Conservation (phyloP, 53 echinoderm and acorn worm species). For the Astropecten irregularis region DNA sequence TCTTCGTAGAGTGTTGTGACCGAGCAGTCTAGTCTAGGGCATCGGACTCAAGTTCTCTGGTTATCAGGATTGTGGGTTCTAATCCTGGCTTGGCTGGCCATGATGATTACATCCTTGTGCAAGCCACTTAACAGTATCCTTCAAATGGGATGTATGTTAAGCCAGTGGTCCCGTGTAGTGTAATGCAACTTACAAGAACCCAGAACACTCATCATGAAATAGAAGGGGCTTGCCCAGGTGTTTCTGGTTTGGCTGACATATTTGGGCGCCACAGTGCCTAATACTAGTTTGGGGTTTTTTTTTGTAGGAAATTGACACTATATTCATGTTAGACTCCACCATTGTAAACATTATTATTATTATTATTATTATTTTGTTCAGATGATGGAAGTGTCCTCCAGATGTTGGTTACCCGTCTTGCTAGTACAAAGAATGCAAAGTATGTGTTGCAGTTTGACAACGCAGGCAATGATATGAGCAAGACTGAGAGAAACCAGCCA, state of each 20-base stretch:
- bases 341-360: neutral
- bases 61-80: neutral
- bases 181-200: neutral
- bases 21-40: neutral
- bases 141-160: neutral
- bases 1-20: neutral
- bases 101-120: neutral
- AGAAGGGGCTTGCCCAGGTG: no score
- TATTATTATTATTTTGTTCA: constrained; percentile 3
- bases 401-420: constrained; percentile 8
- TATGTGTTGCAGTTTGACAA: constrained; percentile 6
- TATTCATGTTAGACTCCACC: no score
- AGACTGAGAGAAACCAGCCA: constrained; percentile 11
- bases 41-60: neutral
- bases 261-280: no score
- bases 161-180: neutral
- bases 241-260: no score
- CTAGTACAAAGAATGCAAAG: constrained; percentile 1
- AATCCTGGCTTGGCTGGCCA: neutral
- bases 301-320: no score
- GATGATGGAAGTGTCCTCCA: constrained; percentile 12
- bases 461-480: neutral
- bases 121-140: neutral
- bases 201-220: no score
- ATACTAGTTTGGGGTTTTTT: no score